A percentile compares a stretch with the other conserved stretches of the same genome.
phyloP scores from a whole-genome alignment of 2,888 invertebrate species.

The Gonocerus acuteangulatus region DNA sequence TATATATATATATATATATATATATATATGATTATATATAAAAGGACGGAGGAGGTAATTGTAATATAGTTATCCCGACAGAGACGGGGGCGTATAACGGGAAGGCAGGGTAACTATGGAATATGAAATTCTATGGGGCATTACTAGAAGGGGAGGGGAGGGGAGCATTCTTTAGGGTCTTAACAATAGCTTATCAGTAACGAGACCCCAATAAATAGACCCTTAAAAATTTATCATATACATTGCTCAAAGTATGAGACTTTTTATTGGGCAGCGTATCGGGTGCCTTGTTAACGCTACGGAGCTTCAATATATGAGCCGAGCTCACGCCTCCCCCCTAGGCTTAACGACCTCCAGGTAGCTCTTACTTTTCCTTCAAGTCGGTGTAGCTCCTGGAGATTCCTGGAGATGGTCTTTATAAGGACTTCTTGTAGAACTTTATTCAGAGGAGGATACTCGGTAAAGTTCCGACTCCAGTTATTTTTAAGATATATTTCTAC shows the following conservation, averaged over 20 bases:
- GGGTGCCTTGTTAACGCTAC: conserved; percentile 13
- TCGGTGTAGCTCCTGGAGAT: too few relatives aligned
- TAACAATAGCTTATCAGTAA: conserved; percentile 34
- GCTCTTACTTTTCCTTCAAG: too few relatives aligned
- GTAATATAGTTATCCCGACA: too few relatives aligned
- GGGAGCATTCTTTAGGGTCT: conserved; percentile 28
- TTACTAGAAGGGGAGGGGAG: conserved; percentile 3
- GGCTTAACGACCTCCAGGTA: background rate
- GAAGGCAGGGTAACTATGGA: conserved; percentile 5
- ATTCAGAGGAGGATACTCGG: too few relatives aligned
- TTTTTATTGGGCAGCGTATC: conserved; percentile 17
- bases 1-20: too few relatives aligned
- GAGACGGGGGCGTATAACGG: too few relatives aligned
- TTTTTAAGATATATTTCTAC: too few relatives aligned
- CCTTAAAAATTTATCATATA: conserved; percentile 35
- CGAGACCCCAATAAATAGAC: conserved; percentile 26
- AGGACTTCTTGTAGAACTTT: too few relatives aligned
- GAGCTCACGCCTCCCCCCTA: background rate
- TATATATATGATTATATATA: too few relatives aligned
- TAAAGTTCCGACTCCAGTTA: too few relatives aligned
- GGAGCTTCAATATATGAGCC: conserved; percentile 6
- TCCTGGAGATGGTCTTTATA: too few relatives aligned
- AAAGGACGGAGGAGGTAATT: too few relatives aligned
- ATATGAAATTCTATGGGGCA: conserved; percentile 33
- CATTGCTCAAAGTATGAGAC: conserved; percentile 28